A percentile compares a stretch with the other conserved stretches of the same genome.
phyloP scores from a whole-genome alignment of 1,140 invertebrate species.

The Copidosoma floridanum region DNA sequence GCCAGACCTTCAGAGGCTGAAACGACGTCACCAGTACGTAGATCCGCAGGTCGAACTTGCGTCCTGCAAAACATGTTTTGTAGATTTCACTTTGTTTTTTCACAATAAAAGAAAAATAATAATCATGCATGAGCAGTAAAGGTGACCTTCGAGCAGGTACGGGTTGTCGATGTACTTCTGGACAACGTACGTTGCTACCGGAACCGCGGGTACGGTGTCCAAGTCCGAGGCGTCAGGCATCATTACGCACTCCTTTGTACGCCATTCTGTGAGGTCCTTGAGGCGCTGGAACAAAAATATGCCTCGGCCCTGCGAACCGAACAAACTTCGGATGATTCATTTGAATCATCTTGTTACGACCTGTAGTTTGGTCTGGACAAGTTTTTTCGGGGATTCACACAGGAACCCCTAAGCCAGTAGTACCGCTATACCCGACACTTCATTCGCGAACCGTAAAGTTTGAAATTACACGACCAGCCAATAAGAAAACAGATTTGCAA shows the following conservation, averaged over 20 bases:
- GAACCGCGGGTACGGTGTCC: neutral
- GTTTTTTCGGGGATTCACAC: too few species aligned
- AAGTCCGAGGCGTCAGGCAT: slow-evolving; percentile 4
- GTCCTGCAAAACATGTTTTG: slow-evolving; percentile 59
- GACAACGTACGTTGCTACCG: slow-evolving; percentile 48
- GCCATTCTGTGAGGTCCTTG: slow-evolving; percentile 48
- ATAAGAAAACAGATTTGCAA: too few species aligned
- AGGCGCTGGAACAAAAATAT: slow-evolving; percentile 64
- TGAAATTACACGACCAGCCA: too few species aligned
- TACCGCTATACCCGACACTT: too few species aligned
- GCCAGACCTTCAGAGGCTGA: slow-evolving; percentile 63
- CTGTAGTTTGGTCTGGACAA: too few species aligned
- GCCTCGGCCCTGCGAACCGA: slow-evolving; percentile 46
- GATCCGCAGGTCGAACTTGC: slow-evolving; percentile 48
- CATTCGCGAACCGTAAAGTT: too few species aligned
- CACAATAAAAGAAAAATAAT: neutral
- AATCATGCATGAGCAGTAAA: neutral
- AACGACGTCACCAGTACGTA: slow-evolving; percentile 52
- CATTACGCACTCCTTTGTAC: slow-evolving; percentile 22
- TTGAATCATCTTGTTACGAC: too few species aligned
- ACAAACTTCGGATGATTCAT: too few species aligned
- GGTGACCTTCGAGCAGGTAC: slow-evolving; percentile 66
- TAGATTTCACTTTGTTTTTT: too few species aligned
- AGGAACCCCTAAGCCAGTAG: too few species aligned
- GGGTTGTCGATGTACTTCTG: slow-evolving; percentile 65